Base-by-base conservation (phyloP, 2,113 vertebrate genomes). In the Carollia perspicillata region DNA sequence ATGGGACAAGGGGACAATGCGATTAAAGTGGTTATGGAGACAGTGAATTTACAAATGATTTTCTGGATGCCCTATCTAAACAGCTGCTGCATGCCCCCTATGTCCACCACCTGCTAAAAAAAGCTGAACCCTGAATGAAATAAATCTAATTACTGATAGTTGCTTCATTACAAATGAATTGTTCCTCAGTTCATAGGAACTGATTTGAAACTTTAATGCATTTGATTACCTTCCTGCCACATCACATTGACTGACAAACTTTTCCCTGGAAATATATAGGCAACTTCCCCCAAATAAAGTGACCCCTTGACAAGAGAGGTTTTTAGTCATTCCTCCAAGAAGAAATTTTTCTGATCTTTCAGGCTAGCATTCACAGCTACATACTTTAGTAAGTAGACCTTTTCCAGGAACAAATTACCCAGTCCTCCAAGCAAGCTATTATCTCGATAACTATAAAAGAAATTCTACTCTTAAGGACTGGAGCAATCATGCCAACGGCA, bases 31-130 rank as follows among this genome's bases (percentile, higher is more conserved):
- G 79, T 96, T 86, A 55, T 49, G 85, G 79, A 74, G 71, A 93
- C n/a, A 3, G 2, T 5, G 35, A 49, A 78, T 20, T 92, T 42
- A 93, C 75, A 96, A 40, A 80, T 35, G 96, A 40, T 49, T 93
- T 95, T 97, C 91, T 94, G 93, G 49, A 94, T 75, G 37, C 72
- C 69, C 22, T 18, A 37, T 22, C 89, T 86, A 89, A 75, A 77
- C 23, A 97, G 94, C 87, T 94, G 95, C 93, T 0, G 9, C 1
- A 0, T n/a, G 83, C 49, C 87, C 97, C 93, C 96, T 77, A 12
- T 74, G 83, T 68, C n/a, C 84, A 95, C 71, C 97, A 98, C 98
- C 98, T 98, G 97, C 97, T 97, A 95, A 96, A 98, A 98, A 96
- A 98, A 96, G 91, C 97, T 79, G 97, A 97, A 95, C 94, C 95